phyloP scores from a whole-genome alignment of 1,140 invertebrate species.

The Melanaphis sacchari region DNA sequence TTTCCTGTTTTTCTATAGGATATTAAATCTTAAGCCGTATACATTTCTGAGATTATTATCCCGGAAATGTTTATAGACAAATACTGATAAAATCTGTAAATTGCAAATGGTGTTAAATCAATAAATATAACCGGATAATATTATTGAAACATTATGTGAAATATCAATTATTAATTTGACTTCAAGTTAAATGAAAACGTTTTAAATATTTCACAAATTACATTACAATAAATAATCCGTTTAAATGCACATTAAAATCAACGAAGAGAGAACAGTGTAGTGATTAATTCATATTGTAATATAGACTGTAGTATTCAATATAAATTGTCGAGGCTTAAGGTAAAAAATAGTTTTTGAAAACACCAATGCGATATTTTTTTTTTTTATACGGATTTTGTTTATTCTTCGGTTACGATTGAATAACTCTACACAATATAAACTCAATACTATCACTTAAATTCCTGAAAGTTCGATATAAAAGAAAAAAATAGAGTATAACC shows the following conservation, averaged over 20 bases:
- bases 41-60: background rate
- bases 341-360: background rate
- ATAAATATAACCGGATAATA: too few relatives aligned
- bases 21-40: background rate
- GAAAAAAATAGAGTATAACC: background rate
- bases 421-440: background rate
- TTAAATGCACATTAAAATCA: background rate
- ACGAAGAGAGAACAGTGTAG: background rate
- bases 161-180: background rate
- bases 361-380: background rate
- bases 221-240: background rate
- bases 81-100: background rate
- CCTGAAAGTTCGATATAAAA: background rate
- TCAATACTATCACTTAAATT: background rate
- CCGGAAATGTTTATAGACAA: background rate
- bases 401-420: background rate
- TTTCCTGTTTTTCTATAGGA: background rate
- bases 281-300: background rate
- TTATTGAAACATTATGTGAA: background rate
- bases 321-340: background rate
- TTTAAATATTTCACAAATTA: background rate
- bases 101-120: background rate
- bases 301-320: fast-evolving
- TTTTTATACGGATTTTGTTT: background rate
- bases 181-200: background rate